These are phyloP conservation scores for Ceyx melanurus DNA, from an alignment of 2,113 vertebrate genomes.

Conservation along the genomic window DNA sequence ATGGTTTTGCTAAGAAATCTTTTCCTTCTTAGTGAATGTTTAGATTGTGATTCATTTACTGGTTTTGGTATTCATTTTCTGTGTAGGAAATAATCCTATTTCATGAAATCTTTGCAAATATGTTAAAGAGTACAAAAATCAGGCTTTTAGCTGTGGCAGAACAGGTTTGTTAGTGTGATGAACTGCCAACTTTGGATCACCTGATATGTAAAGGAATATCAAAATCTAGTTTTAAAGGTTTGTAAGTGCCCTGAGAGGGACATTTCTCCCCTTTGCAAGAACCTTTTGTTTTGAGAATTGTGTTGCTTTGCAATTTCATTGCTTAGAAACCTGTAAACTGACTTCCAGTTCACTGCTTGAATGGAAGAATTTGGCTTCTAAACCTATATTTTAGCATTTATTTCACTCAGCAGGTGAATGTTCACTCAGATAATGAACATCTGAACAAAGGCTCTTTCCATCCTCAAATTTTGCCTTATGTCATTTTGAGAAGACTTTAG, in stretches of 20 bases:
- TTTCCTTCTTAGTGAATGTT: not conserved
- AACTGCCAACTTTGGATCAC: not conserved
- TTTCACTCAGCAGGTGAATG: not conserved
- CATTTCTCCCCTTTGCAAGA: not conserved
- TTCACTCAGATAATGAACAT: not conserved
- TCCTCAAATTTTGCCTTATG: not conserved
- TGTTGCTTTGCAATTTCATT: not conserved
- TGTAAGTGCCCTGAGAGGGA: not conserved
- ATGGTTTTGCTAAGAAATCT: not conserved
- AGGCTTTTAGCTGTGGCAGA: not conserved
- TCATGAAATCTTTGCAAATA: not conserved
- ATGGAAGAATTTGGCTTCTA: constrained; percentile 3
- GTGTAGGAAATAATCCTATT: not conserved
- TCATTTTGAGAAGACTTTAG: not conserved
- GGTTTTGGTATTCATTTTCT: not conserved
- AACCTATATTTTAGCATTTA: not conserved
- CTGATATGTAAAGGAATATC: not conserved
- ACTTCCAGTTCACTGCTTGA: not conserved
- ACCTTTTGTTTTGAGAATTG: not conserved
- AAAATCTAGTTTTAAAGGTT: not conserved
- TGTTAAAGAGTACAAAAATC: not conserved
- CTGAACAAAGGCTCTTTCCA: not conserved
- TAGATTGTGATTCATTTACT: not conserved
- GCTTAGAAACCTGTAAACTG: not conserved
- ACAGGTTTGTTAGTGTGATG: not conserved